These are phyloP conservation scores for Blastobasis lacticolella DNA, from an alignment of 2,888 invertebrate species.

Conservation along the genomic window DNA sequence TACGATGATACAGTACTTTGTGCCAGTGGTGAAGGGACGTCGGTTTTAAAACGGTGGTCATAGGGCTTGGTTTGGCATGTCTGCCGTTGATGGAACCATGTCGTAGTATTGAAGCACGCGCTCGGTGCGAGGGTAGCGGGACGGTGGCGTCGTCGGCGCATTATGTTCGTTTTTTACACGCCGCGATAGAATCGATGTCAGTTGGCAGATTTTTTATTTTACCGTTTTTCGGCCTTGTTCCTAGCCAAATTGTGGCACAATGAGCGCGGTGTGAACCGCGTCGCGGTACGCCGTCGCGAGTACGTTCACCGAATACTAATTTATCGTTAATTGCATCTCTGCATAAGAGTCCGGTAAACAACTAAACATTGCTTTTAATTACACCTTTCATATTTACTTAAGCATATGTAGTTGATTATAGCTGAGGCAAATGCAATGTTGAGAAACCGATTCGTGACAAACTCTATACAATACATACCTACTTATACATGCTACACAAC, in stretches of 20 bases:
- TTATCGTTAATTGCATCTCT: no score
- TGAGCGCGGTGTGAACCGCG: slow-evolving; percentile 6
- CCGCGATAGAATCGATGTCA: slow-evolving; percentile 70
- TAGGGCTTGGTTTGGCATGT: slow-evolving; percentile 24
- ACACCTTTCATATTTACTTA: no score
- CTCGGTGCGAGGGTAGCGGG: slow-evolving; percentile 61
- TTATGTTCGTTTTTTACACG: slow-evolving; percentile 66
- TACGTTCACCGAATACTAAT: no score
- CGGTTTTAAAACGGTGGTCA: slow-evolving; percentile 1
- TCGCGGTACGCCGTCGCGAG: not conserved
- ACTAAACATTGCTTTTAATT: no score
- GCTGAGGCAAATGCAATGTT: no score
- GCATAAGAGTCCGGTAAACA: no score
- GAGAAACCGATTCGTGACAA: no score
- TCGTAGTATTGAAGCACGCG: slow-evolving; percentile 22
- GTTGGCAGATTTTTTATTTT: slow-evolving; percentile 72
- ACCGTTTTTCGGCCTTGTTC: slow-evolving; percentile 71
- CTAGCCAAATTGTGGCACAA: slow-evolving; percentile 24
- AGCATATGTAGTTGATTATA: no score
- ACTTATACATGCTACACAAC: no score
- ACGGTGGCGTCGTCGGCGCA: slow-evolving; percentile 56
- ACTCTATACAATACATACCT: no score
- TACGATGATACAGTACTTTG: slow-evolving; percentile 40
- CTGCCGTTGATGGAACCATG: slow-evolving; percentile 26
- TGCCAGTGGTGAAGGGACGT: slow-evolving; percentile 2